phyloP scores from a whole-genome alignment of 2,888 invertebrate species.

The Phymatocera aterrima region DNA sequence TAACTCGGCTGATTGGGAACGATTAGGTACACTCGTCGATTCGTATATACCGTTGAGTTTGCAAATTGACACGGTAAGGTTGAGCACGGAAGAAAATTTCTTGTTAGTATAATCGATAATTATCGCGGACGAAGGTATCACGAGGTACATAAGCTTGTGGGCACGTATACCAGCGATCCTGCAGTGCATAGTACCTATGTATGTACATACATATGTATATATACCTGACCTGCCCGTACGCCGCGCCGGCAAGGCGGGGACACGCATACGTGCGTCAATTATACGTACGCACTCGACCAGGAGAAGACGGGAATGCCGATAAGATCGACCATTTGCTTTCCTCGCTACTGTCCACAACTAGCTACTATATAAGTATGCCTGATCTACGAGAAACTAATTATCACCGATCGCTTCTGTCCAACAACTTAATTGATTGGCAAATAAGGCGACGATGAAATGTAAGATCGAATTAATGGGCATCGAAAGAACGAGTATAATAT shows the following conservation, averaged over 20 bases:
- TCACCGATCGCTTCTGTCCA: slow-evolving; percentile 41
- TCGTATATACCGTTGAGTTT: neutral
- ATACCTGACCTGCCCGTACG: neutral
- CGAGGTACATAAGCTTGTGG: no score
- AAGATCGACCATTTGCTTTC: slow-evolving; percentile 39
- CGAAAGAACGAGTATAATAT: neutral
- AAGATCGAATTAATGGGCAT: slow-evolving; percentile 35
- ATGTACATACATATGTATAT: no score
- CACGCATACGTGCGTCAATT: slow-evolving; percentile 39
- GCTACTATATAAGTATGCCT: neutral
- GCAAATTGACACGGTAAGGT: neutral
- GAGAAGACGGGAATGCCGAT: slow-evolving; percentile 36
- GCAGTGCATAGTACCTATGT: no score
- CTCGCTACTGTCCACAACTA: slow-evolving; percentile 32
- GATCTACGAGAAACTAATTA: slow-evolving; percentile 38
- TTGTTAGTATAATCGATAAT: slow-evolving; percentile 9
- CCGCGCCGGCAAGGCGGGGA: neutral
- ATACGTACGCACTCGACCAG: slow-evolving; percentile 5
- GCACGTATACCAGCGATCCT: no score
- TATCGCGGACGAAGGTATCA: slow-evolving; percentile 1
- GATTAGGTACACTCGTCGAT: neutral
- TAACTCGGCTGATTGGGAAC: neutral
- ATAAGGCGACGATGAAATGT: slow-evolving; percentile 23
- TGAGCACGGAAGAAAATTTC: neutral
- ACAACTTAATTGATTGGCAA: slow-evolving; percentile 43